phyloP scores from a whole-genome alignment of 2,888 invertebrate genomes.

The Mesochorus sp. region DNA sequence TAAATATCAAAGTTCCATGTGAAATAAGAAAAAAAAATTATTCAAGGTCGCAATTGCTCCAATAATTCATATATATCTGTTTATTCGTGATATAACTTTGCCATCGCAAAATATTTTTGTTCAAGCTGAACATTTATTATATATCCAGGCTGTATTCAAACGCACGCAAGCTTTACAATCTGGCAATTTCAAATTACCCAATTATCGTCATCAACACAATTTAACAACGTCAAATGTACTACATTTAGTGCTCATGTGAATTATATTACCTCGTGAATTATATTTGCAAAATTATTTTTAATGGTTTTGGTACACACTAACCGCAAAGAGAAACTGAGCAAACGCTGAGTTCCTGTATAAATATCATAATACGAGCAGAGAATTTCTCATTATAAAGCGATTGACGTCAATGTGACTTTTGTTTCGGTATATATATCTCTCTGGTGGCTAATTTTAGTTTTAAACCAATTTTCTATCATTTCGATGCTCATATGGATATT shows the following conservation, averaged over 20 bases:
- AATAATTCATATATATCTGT: background rate
- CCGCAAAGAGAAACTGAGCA: conserved; percentile 2
- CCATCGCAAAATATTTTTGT: no score
- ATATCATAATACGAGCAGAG: background rate
- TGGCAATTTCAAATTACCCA: background rate
- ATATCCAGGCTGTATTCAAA: background rate
- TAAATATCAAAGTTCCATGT: no score
- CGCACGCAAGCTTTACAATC: background rate
- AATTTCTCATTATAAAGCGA: conserved; percentile 5
- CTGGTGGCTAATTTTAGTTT: background rate
- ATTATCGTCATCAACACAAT: background rate
- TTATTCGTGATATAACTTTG: conserved; percentile 4
- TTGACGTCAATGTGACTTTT: background rate
- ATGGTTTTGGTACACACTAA: conserved; percentile 11
- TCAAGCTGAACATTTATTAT: no score
- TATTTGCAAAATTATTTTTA: background rate
- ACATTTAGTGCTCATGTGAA: background rate
- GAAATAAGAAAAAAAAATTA: no score
- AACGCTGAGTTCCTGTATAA: background rate
- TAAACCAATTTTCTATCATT: background rate
- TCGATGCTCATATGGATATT: no score
- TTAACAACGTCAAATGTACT: background rate
- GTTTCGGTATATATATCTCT: background rate
- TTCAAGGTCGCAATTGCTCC: background rate
- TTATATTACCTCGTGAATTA: background rate